Evolutionary conservation across 1,140 invertebrate species (phyloP).

Genomic region (Hyles vespertilio): DNA sequence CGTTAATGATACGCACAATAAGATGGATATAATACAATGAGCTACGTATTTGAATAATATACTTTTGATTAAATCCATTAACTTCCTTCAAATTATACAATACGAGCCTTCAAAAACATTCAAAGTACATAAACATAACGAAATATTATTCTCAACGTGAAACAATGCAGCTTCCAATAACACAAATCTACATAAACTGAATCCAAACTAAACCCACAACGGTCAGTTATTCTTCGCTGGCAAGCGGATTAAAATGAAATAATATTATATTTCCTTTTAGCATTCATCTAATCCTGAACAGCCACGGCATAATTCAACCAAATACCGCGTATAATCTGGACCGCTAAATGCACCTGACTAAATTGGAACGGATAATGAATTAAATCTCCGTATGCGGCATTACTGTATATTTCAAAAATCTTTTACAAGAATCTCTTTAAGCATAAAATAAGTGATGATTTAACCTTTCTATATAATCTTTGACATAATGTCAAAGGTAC

Average conservation of each 20-base stretch:
- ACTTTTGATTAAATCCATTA: no score
- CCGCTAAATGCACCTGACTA: slow-evolving; percentile 22
- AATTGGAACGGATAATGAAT: slow-evolving; percentile 14
- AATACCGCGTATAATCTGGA: slow-evolving; percentile 35
- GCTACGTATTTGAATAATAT: no score
- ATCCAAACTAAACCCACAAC: slow-evolving; percentile 3
- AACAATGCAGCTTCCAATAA: no score
- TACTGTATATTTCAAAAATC: no score
- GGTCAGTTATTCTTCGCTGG: slow-evolving; percentile 8
- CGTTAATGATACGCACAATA: no score
- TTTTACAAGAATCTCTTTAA: no score
- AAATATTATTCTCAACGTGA: no score
- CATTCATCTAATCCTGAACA: slow-evolving; percentile 35
- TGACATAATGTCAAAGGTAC: neutral
- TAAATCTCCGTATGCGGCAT: neutral
- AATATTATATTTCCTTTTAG: slow-evolving; percentile 29
- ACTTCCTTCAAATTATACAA: no score
- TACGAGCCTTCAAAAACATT: no score
- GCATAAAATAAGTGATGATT: no score
- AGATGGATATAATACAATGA: no score
- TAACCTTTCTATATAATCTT: neutral
- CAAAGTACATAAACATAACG: no score
- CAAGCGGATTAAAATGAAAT: slow-evolving; percentile 36
- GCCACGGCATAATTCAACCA: slow-evolving; percentile 33
- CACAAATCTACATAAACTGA: neutral